Conservation (phyloP, 2,113 vertebrate genomes). For the Polyodon spathula region DNA sequence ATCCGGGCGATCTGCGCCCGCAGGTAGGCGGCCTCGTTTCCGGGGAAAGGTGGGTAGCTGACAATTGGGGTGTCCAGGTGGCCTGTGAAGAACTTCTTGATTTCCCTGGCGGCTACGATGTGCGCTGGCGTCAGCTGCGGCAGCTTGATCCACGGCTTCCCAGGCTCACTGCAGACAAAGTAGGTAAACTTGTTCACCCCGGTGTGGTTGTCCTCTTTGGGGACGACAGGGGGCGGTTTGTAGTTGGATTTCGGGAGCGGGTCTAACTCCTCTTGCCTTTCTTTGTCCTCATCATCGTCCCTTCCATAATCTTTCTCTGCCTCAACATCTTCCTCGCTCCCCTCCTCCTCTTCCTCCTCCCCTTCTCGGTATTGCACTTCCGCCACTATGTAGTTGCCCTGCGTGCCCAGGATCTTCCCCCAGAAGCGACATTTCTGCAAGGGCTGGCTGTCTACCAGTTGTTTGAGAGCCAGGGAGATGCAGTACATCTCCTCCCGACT, state of each 20-base stretch:
- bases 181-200: slow-evolving; percentile 84
- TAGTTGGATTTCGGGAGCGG: slow-evolving; percentile 61
- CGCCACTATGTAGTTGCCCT: slow-evolving; percentile 77
- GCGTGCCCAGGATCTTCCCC: slow-evolving; percentile 83
- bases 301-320: slow-evolving; percentile 32
- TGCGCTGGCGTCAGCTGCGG: slow-evolving; percentile 78
- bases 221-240: slow-evolving; percentile 59
- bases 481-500: slow-evolving; percentile 74
- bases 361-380: slow-evolving; percentile 71
- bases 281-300: slow-evolving; percentile 25
- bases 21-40: slow-evolving; percentile 83
- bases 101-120: slow-evolving; percentile 69
- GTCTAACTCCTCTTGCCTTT: slow-evolving; percentile 31
- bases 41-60: slow-evolving; percentile 85
- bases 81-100: slow-evolving; percentile 82
- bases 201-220: slow-evolving; percentile 64
- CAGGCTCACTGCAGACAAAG: slow-evolving; percentile 83
- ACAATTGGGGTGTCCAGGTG: slow-evolving; percentile 62
- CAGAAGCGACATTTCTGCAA: slow-evolving; percentile 78
- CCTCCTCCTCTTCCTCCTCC: slow-evolving; percentile 67
- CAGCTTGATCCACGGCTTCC: slow-evolving; percentile 74
- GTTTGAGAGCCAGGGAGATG: slow-evolving; percentile 78
- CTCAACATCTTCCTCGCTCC: slow-evolving; percentile 38
- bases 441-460: slow-evolving; percentile 60
- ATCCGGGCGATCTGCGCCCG: slow-evolving; percentile 89